These are phyloP conservation scores for Terrapene triunguis DNA, from an alignment of 2,113 vertebrate genomes.

Conservation along the genomic window DNA sequence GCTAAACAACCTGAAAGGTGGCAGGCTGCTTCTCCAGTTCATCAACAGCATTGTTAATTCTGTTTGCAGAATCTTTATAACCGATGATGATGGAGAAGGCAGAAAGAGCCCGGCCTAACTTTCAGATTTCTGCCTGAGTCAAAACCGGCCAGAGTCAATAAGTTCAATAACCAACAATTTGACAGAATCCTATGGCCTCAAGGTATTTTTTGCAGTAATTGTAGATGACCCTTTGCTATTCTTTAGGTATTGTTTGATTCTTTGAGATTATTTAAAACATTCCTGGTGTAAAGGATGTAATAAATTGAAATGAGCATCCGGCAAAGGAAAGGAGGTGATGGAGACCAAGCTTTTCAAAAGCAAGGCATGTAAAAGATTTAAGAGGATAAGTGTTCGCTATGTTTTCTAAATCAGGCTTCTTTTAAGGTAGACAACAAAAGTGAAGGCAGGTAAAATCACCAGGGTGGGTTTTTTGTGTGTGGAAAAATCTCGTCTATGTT, in stretches of 20 bases:
- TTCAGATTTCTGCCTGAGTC: not conserved
- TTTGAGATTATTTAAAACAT: accelerated
- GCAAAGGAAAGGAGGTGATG: not conserved
- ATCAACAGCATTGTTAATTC: not conserved
- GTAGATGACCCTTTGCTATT: accelerated
- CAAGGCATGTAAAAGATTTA: not conserved
- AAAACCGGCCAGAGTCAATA: not conserved
- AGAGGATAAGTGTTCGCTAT: not conserved
- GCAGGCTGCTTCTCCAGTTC: not conserved
- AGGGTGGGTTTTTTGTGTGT: not conserved
- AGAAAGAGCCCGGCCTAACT: not conserved
- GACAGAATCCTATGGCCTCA: not conserved
- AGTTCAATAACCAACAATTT: too few relatives aligned
- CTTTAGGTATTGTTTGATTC: not conserved
- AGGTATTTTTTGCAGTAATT: not conserved
- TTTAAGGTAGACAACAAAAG: not conserved
- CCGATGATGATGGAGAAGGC: not conserved
- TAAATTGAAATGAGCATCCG: accelerated
- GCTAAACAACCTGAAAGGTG: too few relatives aligned
- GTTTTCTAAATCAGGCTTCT: not conserved
- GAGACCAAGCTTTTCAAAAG: not conserved
- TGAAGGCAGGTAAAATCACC: not conserved
- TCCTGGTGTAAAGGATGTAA: too few relatives aligned
- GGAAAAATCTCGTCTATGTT: not conserved
- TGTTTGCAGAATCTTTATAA: not conserved